These are phyloP conservation scores for Caenorhabditis becei DNA, from an alignment of 2,888 invertebrate genomes.

Conservation along the genomic window DNA sequence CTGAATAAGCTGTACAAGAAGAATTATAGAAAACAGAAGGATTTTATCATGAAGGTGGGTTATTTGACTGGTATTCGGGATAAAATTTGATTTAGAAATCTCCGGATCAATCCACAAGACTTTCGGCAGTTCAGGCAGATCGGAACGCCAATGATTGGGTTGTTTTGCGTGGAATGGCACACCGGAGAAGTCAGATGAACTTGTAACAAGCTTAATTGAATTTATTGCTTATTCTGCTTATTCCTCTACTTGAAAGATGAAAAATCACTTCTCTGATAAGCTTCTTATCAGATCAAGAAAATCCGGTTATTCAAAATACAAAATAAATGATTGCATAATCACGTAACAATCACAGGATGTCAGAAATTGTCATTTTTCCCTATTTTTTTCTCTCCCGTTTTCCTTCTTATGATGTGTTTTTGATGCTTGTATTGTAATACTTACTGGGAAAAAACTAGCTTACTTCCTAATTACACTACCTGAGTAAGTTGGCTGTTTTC, in stretches of 20 bases:
- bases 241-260: background rate
- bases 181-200: conserved; percentile 28
- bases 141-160: conserved; percentile 21
- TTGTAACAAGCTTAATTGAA: background rate
- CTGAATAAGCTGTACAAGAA: conserved; percentile 57
- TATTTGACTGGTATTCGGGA: no score
- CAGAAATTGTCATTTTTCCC: background rate
- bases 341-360: conserved; percentile 5
- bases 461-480: conserved; percentile 39
- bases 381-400: background rate
- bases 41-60: conserved; percentile 53
- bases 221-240: background rate
- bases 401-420: conserved; percentile 3
- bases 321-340: conserved; percentile 28
- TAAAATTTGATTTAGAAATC: no score
- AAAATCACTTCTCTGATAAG: no score
- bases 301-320: conserved; percentile 4
- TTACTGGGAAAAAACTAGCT: conserved; percentile 31
- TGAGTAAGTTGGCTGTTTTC: conserved; percentile 17
- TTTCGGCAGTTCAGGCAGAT: conserved; percentile 47
- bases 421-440: conserved; percentile 10
- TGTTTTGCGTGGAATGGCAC: conserved; percentile 20
- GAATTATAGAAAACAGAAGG: conserved; percentile 41
- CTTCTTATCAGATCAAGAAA: no score
- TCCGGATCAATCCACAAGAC: conserved; percentile 5